phyloP scores from a whole-genome alignment of 2,888 invertebrate species.

The Cephus spinipes region DNA sequence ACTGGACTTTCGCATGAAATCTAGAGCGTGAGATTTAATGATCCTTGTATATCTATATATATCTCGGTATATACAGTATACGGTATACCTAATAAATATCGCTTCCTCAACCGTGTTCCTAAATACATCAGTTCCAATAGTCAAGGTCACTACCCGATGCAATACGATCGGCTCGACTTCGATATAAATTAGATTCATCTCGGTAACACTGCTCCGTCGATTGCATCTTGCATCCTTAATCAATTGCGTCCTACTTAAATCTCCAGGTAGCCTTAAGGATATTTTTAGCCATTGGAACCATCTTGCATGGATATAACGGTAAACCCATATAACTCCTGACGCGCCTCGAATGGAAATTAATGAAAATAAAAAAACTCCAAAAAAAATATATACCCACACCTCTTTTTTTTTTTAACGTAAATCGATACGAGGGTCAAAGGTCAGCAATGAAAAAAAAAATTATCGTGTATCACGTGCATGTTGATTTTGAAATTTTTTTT shows the following conservation, averaged over 20 bases:
- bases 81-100: background rate
- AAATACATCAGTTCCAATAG: background rate
- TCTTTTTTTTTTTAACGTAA: background rate
- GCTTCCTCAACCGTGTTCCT: background rate
- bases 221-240: background rate
- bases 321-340: background rate
- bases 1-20: background rate
- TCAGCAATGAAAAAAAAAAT: background rate
- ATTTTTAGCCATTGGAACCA: background rate
- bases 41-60: background rate
- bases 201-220: background rate
- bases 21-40: background rate
- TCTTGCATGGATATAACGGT: background rate
- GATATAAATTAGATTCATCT: background rate
- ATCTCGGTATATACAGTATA: background rate
- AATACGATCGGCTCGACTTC: background rate
- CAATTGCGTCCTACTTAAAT: background rate
- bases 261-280: background rate
- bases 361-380: background rate
- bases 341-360: background rate
- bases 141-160: background rate
- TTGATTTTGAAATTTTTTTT: background rate
- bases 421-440: background rate
- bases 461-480: background rate
- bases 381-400: background rate